These are phyloP conservation scores for Chaunax sp. DNA, from an alignment of 2,797 vertebrate genomes.

Conservation along the genomic window DNA sequence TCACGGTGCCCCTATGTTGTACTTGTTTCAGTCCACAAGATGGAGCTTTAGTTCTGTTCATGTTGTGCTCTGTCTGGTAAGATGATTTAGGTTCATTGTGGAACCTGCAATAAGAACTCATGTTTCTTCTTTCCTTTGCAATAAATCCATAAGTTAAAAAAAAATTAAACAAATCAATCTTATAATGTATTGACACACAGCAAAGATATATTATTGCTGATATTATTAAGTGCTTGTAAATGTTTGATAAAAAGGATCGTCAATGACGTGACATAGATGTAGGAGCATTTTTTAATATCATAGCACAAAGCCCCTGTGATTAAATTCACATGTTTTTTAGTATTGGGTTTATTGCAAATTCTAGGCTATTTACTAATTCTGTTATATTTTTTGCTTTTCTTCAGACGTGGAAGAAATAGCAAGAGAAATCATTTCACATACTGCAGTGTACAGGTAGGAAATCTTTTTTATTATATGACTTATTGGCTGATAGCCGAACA, in stretches of 20 bases:
- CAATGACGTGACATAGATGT: background rate
- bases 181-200: background rate
- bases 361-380: background rate
- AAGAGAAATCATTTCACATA: background rate
- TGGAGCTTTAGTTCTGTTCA: constrained; percentile 84
- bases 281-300: constrained; percentile 21
- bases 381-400: constrained; percentile 1
- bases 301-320: background rate
- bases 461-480: background rate
- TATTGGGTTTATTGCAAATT: background rate
- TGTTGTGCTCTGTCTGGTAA: constrained; percentile 25
- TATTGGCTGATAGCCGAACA: background rate
- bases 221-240: constrained; percentile 1
- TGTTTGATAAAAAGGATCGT: background rate
- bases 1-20: constrained; percentile 1
- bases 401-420: background rate
- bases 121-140: constrained; percentile 3
- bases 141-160: background rate
- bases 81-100: constrained; percentile 12
- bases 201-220: background rate
- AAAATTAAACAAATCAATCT: constrained; percentile 1
- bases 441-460: constrained; percentile 6
- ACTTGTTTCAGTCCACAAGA: constrained; percentile 76
- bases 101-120: constrained; percentile 26
- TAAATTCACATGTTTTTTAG: background rate